Conservation (phyloP, 2,888 invertebrate genomes). For the Leptinotarsa tumamoca region DNA sequence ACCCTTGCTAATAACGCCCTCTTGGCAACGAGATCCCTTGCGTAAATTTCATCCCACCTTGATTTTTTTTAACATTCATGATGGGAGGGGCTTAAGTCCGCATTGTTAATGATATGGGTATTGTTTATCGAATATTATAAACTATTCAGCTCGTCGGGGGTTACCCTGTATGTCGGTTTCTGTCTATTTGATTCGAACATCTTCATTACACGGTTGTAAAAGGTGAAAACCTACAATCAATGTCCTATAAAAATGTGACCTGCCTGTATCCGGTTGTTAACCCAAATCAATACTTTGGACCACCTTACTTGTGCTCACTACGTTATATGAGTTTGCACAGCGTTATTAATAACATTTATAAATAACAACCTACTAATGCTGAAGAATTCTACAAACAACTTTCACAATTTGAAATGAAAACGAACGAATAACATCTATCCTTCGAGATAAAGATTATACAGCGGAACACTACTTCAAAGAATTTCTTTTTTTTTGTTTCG, state of each 20-base stretch:
- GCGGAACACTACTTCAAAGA: slow-evolving; percentile 9
- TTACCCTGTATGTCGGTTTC: neutral
- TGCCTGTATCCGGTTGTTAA: slow-evolving; percentile 11
- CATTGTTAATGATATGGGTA: too few relatives aligned
- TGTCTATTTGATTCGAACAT: neutral
- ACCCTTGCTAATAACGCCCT: too few relatives aligned
- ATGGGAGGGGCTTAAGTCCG: too few relatives aligned
- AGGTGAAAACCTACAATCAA: neutral
- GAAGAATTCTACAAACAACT: slow-evolving; percentile 33
- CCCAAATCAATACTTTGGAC: slow-evolving; percentile 9
- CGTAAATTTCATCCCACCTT: too few relatives aligned
- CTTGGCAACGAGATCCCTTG: too few relatives aligned
- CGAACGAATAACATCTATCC: slow-evolving; percentile 18
- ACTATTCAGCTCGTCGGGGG: too few relatives aligned
- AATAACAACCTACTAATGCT: slow-evolving; percentile 33
- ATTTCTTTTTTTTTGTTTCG: neutral
- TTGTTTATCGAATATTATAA: too few relatives aligned
- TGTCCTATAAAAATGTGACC: neutral
- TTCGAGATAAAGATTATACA: slow-evolving; percentile 19
- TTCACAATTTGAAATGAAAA: slow-evolving; percentile 29
- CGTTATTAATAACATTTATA: slow-evolving; percentile 27
- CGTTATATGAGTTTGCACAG: slow-evolving; percentile 4
- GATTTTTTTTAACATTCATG: too few relatives aligned
- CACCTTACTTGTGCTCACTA: slow-evolving; percentile 13
- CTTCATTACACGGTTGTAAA: neutral